A percentile compares a stretch with the other conserved stretches of the same genome.
Evolutionary conservation across 2,113 vertebrate species (phyloP).

Genomic region (Panthera tigris): DNA sequence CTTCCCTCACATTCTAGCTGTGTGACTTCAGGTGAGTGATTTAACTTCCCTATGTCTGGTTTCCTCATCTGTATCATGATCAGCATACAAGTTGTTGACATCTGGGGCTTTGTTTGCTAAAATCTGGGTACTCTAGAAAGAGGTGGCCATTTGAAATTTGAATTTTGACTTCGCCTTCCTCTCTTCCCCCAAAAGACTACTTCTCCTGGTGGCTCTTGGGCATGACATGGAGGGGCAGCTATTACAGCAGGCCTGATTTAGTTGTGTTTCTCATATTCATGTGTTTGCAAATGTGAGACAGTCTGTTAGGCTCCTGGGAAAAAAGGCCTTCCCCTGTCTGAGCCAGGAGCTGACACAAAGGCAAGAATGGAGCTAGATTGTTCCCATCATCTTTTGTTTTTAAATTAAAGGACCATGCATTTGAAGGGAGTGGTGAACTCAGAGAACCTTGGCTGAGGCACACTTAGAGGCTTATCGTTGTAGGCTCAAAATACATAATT

Average conservation of each 20-base stretch:
- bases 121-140: neutral
- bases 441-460: neutral
- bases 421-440: neutral
- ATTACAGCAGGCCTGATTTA: neutral
- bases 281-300: neutral
- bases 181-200: neutral
- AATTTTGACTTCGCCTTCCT: neutral
- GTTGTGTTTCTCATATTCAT: neutral
- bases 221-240: neutral
- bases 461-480: neutral
- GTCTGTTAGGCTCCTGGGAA: neutral
- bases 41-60: neutral
- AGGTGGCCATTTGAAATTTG: neutral
- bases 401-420: neutral
- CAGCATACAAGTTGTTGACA: neutral
- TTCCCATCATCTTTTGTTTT: neutral
- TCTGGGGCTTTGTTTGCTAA: neutral
- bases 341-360: neutral
- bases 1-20: neutral
- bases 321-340: neutral
- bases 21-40: neutral
- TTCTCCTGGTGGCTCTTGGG: neutral
- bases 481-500: slow-evolving; percentile 41
- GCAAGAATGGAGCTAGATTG: neutral
- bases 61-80: neutral